These are phyloP conservation scores for Etheostoma perlongum DNA, from an alignment of 2,797 vertebrate species.

Conservation along the genomic window DNA sequence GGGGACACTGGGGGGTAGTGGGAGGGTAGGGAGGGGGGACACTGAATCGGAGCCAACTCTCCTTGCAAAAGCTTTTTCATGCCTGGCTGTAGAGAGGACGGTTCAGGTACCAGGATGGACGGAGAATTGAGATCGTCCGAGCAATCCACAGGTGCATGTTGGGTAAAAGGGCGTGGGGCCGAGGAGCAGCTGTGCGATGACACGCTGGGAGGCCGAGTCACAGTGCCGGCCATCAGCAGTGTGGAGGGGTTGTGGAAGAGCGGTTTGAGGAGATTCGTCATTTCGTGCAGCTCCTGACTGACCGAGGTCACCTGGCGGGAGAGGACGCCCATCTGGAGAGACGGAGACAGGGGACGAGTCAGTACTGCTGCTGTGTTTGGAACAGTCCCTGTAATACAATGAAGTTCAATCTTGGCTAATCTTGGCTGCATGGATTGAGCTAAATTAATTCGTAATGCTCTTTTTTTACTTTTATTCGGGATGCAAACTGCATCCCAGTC, in stretches of 20 bases:
- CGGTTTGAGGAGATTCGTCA: conserved; percentile 85
- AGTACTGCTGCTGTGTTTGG: too few species aligned
- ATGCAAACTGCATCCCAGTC: too few species aligned
- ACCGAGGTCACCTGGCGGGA: conserved; percentile 85
- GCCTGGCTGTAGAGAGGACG: conserved; percentile 19
- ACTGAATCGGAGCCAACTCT: conserved; percentile 34
- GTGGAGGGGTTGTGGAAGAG: conserved; percentile 75
- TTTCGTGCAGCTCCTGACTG: conserved; percentile 87
- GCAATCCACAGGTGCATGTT: conserved; percentile 3
- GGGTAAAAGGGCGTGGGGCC: conserved; percentile 44
- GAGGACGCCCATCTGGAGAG: conserved; percentile 82
- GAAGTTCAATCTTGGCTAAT: too few species aligned
- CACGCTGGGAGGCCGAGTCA: conserved; percentile 74
- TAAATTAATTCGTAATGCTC: too few species aligned
- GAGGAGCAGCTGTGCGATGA: conserved; percentile 68
- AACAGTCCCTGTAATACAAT: too few species aligned
- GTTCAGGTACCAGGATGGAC: background rate
- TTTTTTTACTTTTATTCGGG: too few species aligned
- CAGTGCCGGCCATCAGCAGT: conserved; percentile 53
- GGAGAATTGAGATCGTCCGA: background rate
- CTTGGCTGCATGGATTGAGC: too few species aligned
- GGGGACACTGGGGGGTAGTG: conserved; percentile 20
- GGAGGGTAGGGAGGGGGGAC: background rate
- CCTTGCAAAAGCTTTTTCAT: background rate
- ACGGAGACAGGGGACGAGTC: background rate